A percentile compares a stretch with the other conserved stretches of the same genome.
phyloP scores from a whole-genome alignment of 2,113 vertebrate genomes.

The Fulica atra region DNA sequence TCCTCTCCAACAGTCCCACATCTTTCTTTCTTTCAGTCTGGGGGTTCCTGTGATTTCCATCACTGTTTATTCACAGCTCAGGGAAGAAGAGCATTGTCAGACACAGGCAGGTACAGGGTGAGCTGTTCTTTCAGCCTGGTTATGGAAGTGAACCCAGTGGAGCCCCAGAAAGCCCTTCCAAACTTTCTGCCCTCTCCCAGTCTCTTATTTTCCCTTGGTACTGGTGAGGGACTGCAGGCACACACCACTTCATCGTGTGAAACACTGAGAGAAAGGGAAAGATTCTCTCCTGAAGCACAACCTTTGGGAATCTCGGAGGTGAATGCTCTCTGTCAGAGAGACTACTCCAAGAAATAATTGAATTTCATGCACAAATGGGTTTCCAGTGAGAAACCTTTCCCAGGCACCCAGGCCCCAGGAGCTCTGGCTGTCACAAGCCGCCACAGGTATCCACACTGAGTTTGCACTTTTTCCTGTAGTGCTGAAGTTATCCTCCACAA shows the following conservation, averaged over 20 bases:
- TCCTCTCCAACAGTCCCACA: too few species aligned
- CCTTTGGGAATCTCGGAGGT: background rate
- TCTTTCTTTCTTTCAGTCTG: too few species aligned
- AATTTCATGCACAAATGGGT: background rate
- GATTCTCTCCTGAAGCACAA: background rate
- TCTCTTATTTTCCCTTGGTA: background rate
- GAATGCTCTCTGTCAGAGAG: background rate
- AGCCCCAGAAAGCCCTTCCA: background rate
- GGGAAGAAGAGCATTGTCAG: background rate
- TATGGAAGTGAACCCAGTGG: background rate
- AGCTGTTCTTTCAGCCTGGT: accelerated
- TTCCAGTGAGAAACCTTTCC: background rate
- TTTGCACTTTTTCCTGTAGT: background rate
- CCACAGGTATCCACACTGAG: background rate
- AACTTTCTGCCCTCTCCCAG: background rate
- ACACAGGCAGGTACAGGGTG: background rate
- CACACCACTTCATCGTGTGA: accelerated
- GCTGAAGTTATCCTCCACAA: background rate
- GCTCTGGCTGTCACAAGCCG: too few species aligned
- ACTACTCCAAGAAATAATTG: background rate
- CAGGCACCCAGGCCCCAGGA: background rate
- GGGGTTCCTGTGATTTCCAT: background rate
- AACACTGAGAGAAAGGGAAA: background rate
- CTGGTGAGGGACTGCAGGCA: too few species aligned
- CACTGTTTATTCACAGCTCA: background rate